These are phyloP conservation scores for Ploceus nigricollis DNA, from an alignment of 2,113 vertebrate genomes.

Conservation along the genomic window DNA sequence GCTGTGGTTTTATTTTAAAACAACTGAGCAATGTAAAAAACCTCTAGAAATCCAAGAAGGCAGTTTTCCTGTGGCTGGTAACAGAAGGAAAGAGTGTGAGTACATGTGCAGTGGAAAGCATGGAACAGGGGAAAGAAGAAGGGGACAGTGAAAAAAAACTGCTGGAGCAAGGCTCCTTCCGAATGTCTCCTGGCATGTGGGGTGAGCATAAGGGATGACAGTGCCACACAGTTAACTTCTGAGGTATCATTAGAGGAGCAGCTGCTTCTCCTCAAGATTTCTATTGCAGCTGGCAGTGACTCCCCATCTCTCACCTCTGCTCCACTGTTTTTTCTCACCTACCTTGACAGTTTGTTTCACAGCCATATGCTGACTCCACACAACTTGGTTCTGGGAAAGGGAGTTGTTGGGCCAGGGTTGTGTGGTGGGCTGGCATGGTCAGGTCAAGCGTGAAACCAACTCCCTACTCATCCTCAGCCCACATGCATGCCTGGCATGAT, in stretches of 20 bases:
- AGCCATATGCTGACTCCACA: background rate
- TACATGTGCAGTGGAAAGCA: background rate
- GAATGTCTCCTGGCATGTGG: accelerated
- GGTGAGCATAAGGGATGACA: background rate
- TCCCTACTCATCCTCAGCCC: accelerated
- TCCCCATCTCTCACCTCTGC: background rate
- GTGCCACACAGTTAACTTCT: background rate
- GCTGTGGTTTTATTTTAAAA: constrained; percentile 24
- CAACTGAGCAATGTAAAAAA: background rate
- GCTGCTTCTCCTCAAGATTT: background rate
- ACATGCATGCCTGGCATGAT: accelerated
- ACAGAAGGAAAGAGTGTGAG: background rate
- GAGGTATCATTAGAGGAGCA: background rate
- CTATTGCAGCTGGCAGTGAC: background rate
- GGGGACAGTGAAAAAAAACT: background rate
- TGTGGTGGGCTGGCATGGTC: background rate
- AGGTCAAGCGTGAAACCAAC: background rate
- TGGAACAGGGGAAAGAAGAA: background rate
- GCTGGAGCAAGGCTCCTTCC: background rate
- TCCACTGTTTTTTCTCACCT: background rate
- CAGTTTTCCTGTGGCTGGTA: constrained; percentile 4
- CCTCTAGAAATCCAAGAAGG: background rate
- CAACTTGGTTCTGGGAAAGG: background rate
- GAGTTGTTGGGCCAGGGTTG: background rate
- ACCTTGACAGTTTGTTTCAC: background rate